A percentile compares a stretch with the other conserved stretches of the same genome.
These are phyloP conservation scores for Acleris literana DNA, from an alignment of 2,888 invertebrate genomes.

Conservation along the genomic window DNA sequence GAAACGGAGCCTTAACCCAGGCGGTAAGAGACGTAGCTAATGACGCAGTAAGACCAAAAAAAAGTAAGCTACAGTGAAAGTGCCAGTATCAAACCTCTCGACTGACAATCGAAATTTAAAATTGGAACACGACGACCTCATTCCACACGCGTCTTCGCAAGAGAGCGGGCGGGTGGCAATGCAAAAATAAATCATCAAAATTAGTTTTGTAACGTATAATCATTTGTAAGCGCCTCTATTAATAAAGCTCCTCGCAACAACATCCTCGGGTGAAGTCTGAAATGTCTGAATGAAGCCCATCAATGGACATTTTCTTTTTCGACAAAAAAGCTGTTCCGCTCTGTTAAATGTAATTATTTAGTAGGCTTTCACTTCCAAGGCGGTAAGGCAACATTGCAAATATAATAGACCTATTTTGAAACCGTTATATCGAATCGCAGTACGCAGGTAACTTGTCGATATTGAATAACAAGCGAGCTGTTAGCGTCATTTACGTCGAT, in stretches of 20 bases:
- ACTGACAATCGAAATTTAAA: constrained; percentile 75
- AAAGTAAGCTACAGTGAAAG: constrained; percentile 64
- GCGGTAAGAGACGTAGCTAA: constrained; percentile 36
- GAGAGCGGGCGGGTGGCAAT: constrained; percentile 58
- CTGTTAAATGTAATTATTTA: constrained; percentile 68
- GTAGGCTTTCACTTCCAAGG: constrained; percentile 72
- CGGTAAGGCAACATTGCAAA: constrained; percentile 42
- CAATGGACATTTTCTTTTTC: constrained; percentile 48
- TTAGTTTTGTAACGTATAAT: constrained; percentile 38
- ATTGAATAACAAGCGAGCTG: constrained; percentile 32
- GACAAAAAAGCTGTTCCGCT: constrained; percentile 58
- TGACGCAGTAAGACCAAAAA: constrained; percentile 33
- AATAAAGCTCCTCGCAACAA: not conserved
- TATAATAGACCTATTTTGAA: constrained; percentile 30
- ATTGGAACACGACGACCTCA: constrained; percentile 77
- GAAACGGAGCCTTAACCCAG: constrained; percentile 45
- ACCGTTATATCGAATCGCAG: constrained; percentile 32
- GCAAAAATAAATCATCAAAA: constrained; percentile 70
- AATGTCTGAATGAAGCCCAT: constrained; percentile 41
- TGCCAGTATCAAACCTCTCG: constrained; percentile 54
- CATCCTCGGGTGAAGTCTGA: constrained; percentile 12
- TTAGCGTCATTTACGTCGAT: constrained; percentile 30
- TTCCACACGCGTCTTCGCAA: constrained; percentile 66
- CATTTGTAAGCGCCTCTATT: constrained; percentile 38
- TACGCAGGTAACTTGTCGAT: constrained; percentile 23